Conservation (phyloP, 2,888 invertebrate genomes). For the Amiota minor region DNA sequence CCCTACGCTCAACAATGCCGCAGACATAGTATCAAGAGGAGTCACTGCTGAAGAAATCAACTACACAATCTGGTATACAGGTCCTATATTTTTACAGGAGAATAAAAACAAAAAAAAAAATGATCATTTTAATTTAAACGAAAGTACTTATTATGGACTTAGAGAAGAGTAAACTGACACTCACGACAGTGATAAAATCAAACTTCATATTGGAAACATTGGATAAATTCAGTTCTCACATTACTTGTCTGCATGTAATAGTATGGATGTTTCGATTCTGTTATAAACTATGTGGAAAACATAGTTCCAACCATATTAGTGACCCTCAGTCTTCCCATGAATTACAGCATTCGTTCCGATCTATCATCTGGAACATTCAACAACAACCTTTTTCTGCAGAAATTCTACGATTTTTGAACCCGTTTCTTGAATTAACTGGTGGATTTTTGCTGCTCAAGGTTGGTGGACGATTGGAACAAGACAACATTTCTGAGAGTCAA, state of each 20-base stretch:
- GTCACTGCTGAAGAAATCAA: too few species aligned
- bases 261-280: not conserved
- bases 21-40: too few species aligned
- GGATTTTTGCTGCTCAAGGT: not conserved
- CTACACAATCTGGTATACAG: too few species aligned
- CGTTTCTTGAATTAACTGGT: not conserved
- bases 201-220: not conserved
- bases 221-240: not conserved
- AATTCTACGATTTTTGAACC: not conserved
- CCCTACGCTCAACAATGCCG: too few species aligned
- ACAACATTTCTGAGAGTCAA: not conserved
- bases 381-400: too few species aligned
- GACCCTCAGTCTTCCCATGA: not conserved
- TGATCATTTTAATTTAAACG: not conserved
- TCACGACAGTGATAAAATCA: not conserved
- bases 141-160: not conserved
- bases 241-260: not conserved
- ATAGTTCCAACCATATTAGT: not conserved
- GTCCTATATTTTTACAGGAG: too few species aligned
- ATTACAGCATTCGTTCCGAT: not conserved
- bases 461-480: not conserved
- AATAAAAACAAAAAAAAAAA: not conserved
- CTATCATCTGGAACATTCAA: not conserved
- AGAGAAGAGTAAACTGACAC: not conserved
- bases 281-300: too few species aligned